Evolutionary conservation across 2,888 invertebrate genomes (phyloP), one percentile per base, ranked within the genome.

Genomic region (Stramonita haemastoma): DNA sequence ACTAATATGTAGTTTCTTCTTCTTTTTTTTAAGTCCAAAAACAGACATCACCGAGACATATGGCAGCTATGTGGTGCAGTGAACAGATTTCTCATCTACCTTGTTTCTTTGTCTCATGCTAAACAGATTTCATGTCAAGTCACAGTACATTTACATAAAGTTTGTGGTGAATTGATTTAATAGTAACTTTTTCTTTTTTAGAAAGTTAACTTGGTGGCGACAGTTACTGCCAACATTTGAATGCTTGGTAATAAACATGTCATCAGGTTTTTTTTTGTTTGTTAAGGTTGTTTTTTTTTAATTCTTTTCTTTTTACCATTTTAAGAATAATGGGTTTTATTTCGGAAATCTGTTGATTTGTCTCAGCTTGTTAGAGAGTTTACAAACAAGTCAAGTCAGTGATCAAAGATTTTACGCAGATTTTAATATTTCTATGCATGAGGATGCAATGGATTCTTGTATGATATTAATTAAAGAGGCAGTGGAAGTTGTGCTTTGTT

Each of bases 351-450:
- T 32, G 22, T 34, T 79, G 34, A 19, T 79, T 34, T 26, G 17
- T 26, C 5, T 13, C 13, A 32, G 79, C 32, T 17, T 29, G 13
- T n/a, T 66, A 66, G 26, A 26, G 66, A 22, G 17, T 66, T 66
- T 22, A 73, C 8, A 73, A 73, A 73, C 4, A n/a, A 5, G 79
- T 32, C 15, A 32, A 34, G 8, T 46, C 26, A 34, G 22, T 36
- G 36, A 19, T 5, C 81, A 34, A 79, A 34, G 36, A 26, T 26
- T 6, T 34, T 19, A 34, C 15, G 19, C 46, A 86, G 32, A 70
- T 22, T 86, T 29, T 86, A 60, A 66, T 56, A 19, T 5, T 86
- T 86, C 86, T 86, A 86, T 86, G 86, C 86, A 86, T 86, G 36
- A 70, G 86, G 70, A 34, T 36, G 29, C 36, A 36, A n/a, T 26